Percentiles rank a stretch among this genome's conserved stretches.
Evolutionary conservation across 2,797 vertebrate species (phyloP).

Genomic region (Macroramphosus scolopax): DNA sequence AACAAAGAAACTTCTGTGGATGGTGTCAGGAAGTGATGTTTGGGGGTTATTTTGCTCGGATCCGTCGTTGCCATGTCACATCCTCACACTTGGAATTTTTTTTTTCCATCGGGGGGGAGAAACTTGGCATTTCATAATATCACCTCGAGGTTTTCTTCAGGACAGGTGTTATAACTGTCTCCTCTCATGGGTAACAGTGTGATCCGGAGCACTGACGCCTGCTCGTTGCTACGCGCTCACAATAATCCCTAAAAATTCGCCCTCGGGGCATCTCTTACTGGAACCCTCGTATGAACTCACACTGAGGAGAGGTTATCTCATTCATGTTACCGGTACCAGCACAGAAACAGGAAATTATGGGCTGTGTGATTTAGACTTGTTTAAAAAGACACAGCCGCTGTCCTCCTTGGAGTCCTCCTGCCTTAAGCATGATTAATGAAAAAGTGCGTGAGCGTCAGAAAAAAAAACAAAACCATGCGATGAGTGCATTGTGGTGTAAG

Average conservation of each 20-base stretch:
- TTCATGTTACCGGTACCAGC: not conserved
- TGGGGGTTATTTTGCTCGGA: conserved; percentile 4
- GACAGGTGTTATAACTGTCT: conserved; percentile 40
- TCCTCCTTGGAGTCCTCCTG: conserved; percentile 10
- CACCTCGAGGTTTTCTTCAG: conserved; percentile 40
- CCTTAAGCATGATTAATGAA: conserved; percentile 53
- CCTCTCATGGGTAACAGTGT: conserved; percentile 19
- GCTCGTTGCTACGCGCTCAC: conserved; percentile 1
- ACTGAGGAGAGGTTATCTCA: not conserved
- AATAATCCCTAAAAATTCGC: conserved; percentile 10
- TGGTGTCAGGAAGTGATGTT: not conserved
- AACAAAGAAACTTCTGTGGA: too few species aligned
- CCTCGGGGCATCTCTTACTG: conserved; percentile 1
- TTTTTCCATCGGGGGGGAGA: too few species aligned
- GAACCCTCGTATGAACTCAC: not conserved
- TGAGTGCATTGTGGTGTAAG: conserved; percentile 42
- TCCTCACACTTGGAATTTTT: too few species aligned
- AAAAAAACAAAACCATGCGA: conserved; percentile 27
- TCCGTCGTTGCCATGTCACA: conserved; percentile 13
- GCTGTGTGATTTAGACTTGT: conserved; percentile 11
- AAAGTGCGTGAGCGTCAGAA: conserved; percentile 45
- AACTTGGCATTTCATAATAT: conserved; percentile 42
- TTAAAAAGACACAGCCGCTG: conserved; percentile 21
- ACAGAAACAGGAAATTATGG: conserved; percentile 20
- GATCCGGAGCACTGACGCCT: not conserved